A percentile compares a stretch with the other conserved stretches of the same genome.
Evolutionary conservation across 2,888 invertebrate genomes (phyloP).

Genomic region (Melinaea marsaeus): DNA sequence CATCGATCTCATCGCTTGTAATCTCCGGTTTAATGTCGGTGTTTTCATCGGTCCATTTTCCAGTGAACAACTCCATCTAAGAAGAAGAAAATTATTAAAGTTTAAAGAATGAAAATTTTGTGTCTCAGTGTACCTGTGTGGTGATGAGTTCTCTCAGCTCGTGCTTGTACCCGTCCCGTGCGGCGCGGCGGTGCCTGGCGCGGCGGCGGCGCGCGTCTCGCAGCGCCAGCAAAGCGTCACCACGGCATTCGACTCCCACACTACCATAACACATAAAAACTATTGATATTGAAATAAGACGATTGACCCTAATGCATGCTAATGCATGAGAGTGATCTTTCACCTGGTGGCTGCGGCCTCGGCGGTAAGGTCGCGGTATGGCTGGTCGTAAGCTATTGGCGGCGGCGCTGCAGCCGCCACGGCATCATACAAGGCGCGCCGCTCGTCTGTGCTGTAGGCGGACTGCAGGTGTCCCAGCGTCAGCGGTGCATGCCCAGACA

Average conservation of each 20-base stretch:
- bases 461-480: slow-evolving; percentile 53
- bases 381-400: too few species aligned
- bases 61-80: slow-evolving; percentile 47
- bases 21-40: slow-evolving; percentile 2
- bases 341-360: neutral
- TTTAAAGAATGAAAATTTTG: neutral
- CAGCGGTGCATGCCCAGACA: slow-evolving; percentile 52
- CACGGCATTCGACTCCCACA: too few species aligned
- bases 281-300: too few species aligned
- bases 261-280: too few species aligned
- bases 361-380: too few species aligned
- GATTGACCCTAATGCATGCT: neutral
- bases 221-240: slow-evolving; percentile 58
- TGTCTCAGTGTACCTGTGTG: slow-evolving; percentile 61
- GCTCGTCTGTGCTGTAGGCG: slow-evolving; percentile 74
- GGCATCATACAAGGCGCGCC: slow-evolving; percentile 76
- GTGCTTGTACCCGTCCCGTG: slow-evolving; percentile 76
- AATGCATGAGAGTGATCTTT: neutral
- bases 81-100: neutral
- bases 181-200: slow-evolving; percentile 77
- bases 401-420: slow-evolving; percentile 59
- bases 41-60: neutral
- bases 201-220: slow-evolving; percentile 80
- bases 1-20: neutral
- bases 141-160: slow-evolving; percentile 78